phyloP scores from a whole-genome alignment of 2,797 vertebrate genomes.

The Okamejei kenojei region DNA sequence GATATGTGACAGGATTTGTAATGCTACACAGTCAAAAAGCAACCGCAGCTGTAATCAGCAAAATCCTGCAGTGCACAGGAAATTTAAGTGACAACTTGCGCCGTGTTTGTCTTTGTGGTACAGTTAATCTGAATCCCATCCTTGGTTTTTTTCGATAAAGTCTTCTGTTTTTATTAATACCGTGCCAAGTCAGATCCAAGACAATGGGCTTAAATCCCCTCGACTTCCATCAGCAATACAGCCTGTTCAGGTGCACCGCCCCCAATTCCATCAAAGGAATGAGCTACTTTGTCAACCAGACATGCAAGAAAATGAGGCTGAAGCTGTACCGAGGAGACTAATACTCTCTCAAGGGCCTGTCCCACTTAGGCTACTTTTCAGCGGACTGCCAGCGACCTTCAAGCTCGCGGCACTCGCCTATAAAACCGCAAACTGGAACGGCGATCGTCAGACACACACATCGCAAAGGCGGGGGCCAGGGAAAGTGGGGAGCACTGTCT shows the following conservation, averaged over 20 bases:
- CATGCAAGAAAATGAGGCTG: neutral
- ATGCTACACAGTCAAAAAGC: neutral
- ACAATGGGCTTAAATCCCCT: neutral
- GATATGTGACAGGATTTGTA: constrained; percentile 27
- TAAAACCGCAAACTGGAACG: too few relatives aligned
- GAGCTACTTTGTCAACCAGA: neutral
- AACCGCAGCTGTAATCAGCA: neutral
- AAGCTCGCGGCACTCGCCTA: too few relatives aligned
- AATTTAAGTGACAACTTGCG: constrained; percentile 15
- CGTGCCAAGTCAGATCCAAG: neutral
- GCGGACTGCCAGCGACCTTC: too few relatives aligned
- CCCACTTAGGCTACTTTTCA: too few relatives aligned
- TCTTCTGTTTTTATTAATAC: neutral
- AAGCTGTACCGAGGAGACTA: neutral
- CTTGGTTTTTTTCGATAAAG: neutral
- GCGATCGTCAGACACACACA: too few relatives aligned
- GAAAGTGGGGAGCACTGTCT: too few relatives aligned
- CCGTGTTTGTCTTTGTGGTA: neutral
- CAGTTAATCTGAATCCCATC: neutral
- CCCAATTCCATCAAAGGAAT: constrained; percentile 4
- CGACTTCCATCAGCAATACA: neutral
- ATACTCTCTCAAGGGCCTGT: neutral
- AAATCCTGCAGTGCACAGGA: constrained; percentile 14
- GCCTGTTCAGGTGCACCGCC: neutral
- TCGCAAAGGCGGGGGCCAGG: too few relatives aligned